phyloP scores from a whole-genome alignment of 2,888 invertebrate species.

The Allacma fusca region DNA sequence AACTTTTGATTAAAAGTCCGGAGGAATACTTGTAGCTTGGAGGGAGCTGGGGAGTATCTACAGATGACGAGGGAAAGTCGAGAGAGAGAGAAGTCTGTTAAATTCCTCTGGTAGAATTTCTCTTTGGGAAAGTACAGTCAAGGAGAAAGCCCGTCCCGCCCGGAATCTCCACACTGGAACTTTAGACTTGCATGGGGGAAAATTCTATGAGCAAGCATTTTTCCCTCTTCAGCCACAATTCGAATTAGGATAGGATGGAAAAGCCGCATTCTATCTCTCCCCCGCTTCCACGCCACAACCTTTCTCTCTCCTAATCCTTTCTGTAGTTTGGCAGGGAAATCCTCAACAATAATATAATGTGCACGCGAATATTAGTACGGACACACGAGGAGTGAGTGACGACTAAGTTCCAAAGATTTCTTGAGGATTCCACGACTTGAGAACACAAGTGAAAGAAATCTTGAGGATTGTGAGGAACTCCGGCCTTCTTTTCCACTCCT shows the following conservation, averaged over 20 bases:
- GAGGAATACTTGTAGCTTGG: background rate
- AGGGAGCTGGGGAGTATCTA: background rate
- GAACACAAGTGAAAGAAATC: no score
- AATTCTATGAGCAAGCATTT: background rate
- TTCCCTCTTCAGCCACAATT: slow-evolving; percentile 8
- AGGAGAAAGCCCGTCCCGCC: background rate
- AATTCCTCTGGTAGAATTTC: background rate
- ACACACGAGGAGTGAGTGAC: no score
- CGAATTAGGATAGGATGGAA: slow-evolving; percentile 7
- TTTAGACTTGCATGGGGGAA: background rate
- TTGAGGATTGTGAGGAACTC: no score
- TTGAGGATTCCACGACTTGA: no score
- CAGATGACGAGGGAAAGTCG: background rate
- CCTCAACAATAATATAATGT: background rate
- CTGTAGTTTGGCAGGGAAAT: background rate
- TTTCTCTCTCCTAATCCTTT: background rate
- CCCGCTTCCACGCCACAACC: slow-evolving; percentile 11
- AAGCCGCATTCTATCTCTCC: slow-evolving; percentile 19
- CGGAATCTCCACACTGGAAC: background rate
- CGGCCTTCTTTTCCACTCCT: background rate
- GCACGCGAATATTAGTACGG: background rate
- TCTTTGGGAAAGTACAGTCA: no score
- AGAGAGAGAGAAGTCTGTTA: slow-evolving; percentile 3
- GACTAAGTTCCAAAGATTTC: no score
- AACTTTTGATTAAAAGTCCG: no score